Conservation (phyloP, 2,888 invertebrate species). For the Pheosia tremula region DNA sequence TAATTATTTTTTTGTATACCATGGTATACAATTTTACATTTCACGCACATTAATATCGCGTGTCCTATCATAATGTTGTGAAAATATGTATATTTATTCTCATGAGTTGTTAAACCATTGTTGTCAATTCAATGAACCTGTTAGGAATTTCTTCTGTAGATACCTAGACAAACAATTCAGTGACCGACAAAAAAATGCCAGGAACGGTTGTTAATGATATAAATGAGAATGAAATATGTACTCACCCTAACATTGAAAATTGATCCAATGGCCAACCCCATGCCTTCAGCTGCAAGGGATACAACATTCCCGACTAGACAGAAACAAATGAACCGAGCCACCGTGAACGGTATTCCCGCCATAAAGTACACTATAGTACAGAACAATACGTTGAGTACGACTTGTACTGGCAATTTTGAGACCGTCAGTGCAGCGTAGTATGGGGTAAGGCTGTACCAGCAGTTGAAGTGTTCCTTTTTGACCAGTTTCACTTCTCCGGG, state of each 20-base stretch:
- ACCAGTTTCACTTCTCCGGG: conserved; percentile 88
- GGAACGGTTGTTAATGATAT: no score
- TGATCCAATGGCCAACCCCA: conserved; percentile 91
- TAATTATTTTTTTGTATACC: no score
- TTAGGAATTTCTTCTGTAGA: no score
- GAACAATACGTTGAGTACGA: conserved; percentile 85
- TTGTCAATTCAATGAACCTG: no score
- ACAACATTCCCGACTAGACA: conserved; percentile 87
- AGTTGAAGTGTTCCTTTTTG: conserved; percentile 88
- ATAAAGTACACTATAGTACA: conserved; percentile 86
- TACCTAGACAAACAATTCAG: no score
- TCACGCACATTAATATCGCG: no score
- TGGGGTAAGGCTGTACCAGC: conserved; percentile 87
- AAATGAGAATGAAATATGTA: conserved; percentile 18
- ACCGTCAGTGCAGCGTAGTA: conserved; percentile 87
- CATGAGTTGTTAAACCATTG: no score
- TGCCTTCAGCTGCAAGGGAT: conserved; percentile 90
- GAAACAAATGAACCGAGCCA: conserved; percentile 87
- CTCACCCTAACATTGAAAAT: conserved; percentile 87
- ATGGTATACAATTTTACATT: no score
- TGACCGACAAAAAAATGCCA: no score
- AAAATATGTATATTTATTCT: no score
- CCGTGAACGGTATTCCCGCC: conserved; percentile 88
- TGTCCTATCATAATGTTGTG: no score
- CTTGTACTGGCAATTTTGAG: conserved; percentile 86